phyloP scores from a whole-genome alignment of 2,888 invertebrate genomes.

The Flexamia atlantica region DNA sequence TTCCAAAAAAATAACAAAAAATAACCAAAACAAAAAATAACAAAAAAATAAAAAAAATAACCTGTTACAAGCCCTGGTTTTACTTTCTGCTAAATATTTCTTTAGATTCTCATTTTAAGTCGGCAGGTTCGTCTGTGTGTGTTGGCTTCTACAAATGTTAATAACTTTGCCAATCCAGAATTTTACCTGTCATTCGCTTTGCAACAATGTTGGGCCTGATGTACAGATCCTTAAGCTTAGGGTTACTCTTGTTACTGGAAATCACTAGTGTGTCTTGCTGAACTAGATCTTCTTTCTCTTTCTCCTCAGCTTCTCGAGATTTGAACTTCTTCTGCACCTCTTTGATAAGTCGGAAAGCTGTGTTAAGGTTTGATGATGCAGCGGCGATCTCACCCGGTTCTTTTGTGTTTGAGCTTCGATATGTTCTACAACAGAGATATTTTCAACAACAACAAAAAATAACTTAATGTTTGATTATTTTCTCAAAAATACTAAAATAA shows the following conservation, averaged over 20 bases:
- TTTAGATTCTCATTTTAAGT: too few relatives aligned
- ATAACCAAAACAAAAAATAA: too few relatives aligned
- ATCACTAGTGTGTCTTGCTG: conserved; percentile 98
- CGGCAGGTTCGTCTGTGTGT: too few relatives aligned
- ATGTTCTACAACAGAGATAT: conserved; percentile 91
- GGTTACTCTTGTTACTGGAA: conserved; percentile 97
- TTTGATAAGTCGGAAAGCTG: conserved; percentile 98
- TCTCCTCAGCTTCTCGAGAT: conserved; percentile 98
- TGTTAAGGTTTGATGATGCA: conserved; percentile 96
- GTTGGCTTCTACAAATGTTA: too few relatives aligned
- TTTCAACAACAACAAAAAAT: too few relatives aligned
- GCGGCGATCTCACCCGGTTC: conserved; percentile 97
- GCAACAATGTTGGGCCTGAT: conserved; percentile 99
- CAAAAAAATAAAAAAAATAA: too few relatives aligned
- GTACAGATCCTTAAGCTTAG: conserved; percentile 97
- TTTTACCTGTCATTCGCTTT: conserved; percentile 91
- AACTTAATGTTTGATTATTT: too few relatives aligned
- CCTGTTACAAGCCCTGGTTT: too few relatives aligned
- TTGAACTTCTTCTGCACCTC: conserved; percentile 99
- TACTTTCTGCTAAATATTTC: too few relatives aligned
- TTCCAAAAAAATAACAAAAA: too few relatives aligned
- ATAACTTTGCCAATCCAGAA: neutral
- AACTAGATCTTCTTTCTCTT: conserved; percentile 98
- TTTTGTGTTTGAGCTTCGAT: conserved; percentile 97
- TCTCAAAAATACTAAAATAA: too few relatives aligned